Conservation (phyloP, 2,888 invertebrate genomes). For the Nomada ferruginata region DNA sequence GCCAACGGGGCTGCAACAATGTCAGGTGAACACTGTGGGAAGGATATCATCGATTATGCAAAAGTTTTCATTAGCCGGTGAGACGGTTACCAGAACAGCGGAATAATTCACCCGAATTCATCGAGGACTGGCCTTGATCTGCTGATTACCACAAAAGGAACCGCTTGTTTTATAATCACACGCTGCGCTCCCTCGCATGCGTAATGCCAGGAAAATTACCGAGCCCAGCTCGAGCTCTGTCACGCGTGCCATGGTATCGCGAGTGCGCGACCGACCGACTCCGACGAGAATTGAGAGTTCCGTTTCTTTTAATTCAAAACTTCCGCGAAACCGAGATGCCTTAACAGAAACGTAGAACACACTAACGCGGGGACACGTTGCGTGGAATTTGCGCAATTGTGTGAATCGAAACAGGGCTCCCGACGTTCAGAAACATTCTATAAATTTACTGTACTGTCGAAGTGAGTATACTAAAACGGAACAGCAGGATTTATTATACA, state of each 20-base stretch:
- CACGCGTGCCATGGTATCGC: constrained; percentile 67
- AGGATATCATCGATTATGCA: not conserved
- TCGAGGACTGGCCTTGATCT: constrained; percentile 77
- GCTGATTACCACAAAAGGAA: constrained; percentile 82
- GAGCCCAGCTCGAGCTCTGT: constrained; percentile 51
- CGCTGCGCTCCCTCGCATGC: constrained; percentile 76
- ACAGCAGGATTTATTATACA: no score
- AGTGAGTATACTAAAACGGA: no score
- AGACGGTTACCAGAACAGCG: constrained; percentile 37
- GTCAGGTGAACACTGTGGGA: not conserved
- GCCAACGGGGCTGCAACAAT: not conserved
- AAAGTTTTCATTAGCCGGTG: not conserved
- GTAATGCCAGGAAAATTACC: constrained; percentile 79
- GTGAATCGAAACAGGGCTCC: not conserved
- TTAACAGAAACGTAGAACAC: constrained; percentile 13
- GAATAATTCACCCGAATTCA: constrained; percentile 74
- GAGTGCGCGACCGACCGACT: constrained; percentile 59
- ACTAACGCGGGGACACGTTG: not conserved
- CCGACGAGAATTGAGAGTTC: constrained; percentile 69
- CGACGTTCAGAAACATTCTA: no score
- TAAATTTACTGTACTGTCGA: no score
- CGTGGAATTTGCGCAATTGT: not conserved
- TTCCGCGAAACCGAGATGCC: constrained; percentile 65
- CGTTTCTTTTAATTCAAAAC: constrained; percentile 72
- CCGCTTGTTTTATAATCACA: constrained; percentile 82